Evolutionary conservation across 1,140 invertebrate genomes (phyloP).

Genomic region (Brachionus calyciflorus): DNA sequence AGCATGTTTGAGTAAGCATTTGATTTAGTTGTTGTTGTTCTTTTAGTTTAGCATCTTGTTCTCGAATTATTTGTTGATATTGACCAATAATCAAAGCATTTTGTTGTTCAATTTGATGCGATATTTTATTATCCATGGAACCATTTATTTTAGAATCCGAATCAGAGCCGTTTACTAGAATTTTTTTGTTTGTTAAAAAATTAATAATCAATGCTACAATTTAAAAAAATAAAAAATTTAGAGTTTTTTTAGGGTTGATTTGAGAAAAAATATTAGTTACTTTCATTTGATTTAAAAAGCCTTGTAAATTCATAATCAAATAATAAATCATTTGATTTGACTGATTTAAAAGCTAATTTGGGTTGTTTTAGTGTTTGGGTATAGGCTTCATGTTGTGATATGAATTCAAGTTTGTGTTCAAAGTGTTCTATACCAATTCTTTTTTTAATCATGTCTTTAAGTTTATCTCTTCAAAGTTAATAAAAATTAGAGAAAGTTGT

Average conservation of each 20-base stretch:
- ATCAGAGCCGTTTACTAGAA: background rate
- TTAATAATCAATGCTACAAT: slow-evolving; percentile 1
- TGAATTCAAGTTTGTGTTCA: slow-evolving; percentile 77
- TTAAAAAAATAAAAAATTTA: slow-evolving; percentile 30
- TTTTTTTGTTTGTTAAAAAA: background rate
- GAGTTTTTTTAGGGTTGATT: background rate
- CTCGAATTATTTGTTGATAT: slow-evolving; percentile 38
- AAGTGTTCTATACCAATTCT: slow-evolving; percentile 86
- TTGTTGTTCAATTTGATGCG: background rate
- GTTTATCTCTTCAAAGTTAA: slow-evolving; percentile 66
- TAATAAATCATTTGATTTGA: slow-evolving; percentile 72
- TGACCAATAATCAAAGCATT: slow-evolving; percentile 7
- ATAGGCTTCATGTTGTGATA: slow-evolving; percentile 84
- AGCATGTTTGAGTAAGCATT: slow-evolving; percentile 25
- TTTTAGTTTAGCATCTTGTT: slow-evolving; percentile 35
- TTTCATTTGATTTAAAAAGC: slow-evolving; percentile 66
- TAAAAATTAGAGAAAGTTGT: slow-evolving; percentile 6
- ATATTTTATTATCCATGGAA: background rate
- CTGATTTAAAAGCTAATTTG: slow-evolving; percentile 71
- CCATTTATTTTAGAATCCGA: background rate
- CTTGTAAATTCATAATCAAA: slow-evolving; percentile 93
- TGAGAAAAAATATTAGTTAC: slow-evolving; percentile 50
- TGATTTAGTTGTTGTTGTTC: slow-evolving; percentile 20
- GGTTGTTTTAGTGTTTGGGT: slow-evolving; percentile 86
- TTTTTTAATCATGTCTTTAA: slow-evolving; percentile 81